Evolutionary conservation across 2,797 vertebrate species (phyloP), one percentile per base, ranked within the genome.

Genomic region (Melanotaenia trifasciata): DNA sequence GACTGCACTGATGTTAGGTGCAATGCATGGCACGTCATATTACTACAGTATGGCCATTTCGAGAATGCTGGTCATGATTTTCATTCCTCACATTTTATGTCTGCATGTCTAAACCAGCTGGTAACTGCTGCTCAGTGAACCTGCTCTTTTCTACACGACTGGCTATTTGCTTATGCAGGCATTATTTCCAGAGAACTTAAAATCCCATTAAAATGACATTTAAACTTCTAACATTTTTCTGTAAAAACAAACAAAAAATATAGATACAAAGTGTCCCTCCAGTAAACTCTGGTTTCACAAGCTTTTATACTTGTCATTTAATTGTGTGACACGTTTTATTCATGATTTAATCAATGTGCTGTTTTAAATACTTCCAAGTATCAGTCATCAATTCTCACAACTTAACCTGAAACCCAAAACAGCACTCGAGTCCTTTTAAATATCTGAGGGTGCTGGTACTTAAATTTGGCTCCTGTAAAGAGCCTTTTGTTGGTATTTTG

Each of bases 21-120:
- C 73, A 90, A 76, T 86, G 86, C 77, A 35, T 67, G 67, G 75
- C 30, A 62, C 90, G 92, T 93, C 90, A 90, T 58, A 70, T 73
- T 88, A 89, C 90, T 88, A 90, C 89, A 84, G 84, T 73, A 84
- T 80, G 85, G 89, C 89, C 85, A 85, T 90, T 88, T 90, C 82
- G 74, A 90, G 87, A 84, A 85, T 80, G 87, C 81, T 84, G 85
- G 50, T 87, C 88, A 66, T 83, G 83, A 85, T 85, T 89, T 72
- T 87, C 88, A 90, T 90, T 91, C 87, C 87, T 89, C 86, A 78
- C 90, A 86, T 88, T 89, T 90, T 84, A 81, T 76, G 71, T 70
- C 80, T 87, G 73, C 67, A 73, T 81, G 80, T 87, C 67, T 78
- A 33, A 77, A 69, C 81, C 75, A 33, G 75, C 5, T 28, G 58